Evolutionary conservation across 2,113 vertebrate genomes (phyloP).

Genomic region (Hipposideros armiger): DNA sequence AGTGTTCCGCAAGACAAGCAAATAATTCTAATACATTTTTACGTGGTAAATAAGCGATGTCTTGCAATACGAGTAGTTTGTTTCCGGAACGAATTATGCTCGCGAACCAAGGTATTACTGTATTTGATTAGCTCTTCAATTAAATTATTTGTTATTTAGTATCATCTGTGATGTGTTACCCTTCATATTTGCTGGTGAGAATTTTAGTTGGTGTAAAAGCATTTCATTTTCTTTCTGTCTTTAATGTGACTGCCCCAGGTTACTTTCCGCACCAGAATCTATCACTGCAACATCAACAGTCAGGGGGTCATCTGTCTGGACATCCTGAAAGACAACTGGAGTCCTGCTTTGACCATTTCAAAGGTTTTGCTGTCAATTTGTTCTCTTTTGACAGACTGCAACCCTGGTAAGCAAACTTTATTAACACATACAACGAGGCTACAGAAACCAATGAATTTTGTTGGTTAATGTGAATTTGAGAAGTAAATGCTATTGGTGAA

Average conservation of each 20-base stretch:
- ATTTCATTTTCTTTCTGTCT: conserved; percentile 54
- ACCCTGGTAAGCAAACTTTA: conserved; percentile 90
- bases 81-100: too few relatives aligned
- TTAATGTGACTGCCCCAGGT: conserved; percentile 86
- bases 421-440: background rate
- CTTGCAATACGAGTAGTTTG: too few relatives aligned
- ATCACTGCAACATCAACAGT: conserved; percentile 98
- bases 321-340: conserved; percentile 97
- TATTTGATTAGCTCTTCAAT: background rate
- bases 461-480: conserved; percentile 33
- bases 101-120: too few relatives aligned
- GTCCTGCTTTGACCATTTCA: conserved; percentile 96
- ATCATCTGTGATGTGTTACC: background rate
- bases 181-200: background rate
- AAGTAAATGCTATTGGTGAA: conserved; percentile 41
- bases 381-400: conserved; percentile 96
- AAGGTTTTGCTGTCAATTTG: conserved; percentile 97
- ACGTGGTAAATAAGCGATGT: too few relatives aligned
- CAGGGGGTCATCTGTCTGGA: conserved; percentile 97
- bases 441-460: background rate
- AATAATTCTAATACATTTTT: too few relatives aligned
- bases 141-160: conserved; percentile 27
- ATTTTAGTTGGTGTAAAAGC: background rate
- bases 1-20: too few relatives aligned
- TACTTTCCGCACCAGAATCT: conserved; percentile 96